These are phyloP conservation scores for Allygus modestus DNA, from an alignment of 2,888 invertebrate species.

Conservation along the genomic window DNA sequence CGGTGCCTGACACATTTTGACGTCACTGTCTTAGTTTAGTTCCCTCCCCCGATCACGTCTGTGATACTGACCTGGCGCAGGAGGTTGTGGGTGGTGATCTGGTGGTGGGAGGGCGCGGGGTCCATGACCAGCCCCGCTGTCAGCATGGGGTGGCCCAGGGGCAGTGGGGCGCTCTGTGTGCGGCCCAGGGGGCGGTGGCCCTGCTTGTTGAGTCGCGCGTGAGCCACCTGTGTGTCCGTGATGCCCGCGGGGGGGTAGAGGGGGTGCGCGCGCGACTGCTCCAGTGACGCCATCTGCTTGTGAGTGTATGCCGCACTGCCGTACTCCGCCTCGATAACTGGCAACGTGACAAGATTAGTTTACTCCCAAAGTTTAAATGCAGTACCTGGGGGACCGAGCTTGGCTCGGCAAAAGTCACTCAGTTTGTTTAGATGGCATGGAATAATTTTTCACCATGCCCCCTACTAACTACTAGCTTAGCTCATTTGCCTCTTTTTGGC, in stretches of 20 bases:
- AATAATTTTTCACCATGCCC: too few relatives aligned
- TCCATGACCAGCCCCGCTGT: slow-evolving; percentile 74
- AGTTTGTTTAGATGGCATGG: too few relatives aligned
- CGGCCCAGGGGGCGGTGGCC: slow-evolving; percentile 91
- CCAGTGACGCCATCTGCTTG: slow-evolving; percentile 78
- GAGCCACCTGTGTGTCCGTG: slow-evolving; percentile 82
- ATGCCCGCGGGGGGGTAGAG: slow-evolving; percentile 77
- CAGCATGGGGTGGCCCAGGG: slow-evolving; percentile 92
- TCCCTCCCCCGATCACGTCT: too few relatives aligned
- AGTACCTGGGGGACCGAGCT: too few relatives aligned
- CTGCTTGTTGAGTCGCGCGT: slow-evolving; percentile 83
- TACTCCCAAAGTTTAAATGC: slow-evolving; percentile 6
- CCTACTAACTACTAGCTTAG: too few relatives aligned
- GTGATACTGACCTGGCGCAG: slow-evolving; percentile 73
- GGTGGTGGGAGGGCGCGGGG: slow-evolving; percentile 75
- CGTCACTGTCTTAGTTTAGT: too few relatives aligned
- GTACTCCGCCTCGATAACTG: slow-evolving; percentile 76
- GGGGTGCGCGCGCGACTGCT: slow-evolving; percentile 73
- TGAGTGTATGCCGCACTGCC: slow-evolving; percentile 76
- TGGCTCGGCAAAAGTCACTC: too few relatives aligned
- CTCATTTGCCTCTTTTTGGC: too few relatives aligned
- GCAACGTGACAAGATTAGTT: slow-evolving; percentile 55
- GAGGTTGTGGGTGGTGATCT: slow-evolving; percentile 77
- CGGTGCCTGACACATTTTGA: too few relatives aligned
- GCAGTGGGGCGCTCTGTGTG: slow-evolving; percentile 96